A percentile compares a stretch with the other conserved stretches of the same genome.
These are phyloP conservation scores for Deroptyus accipitrinus DNA, from an alignment of 2,113 vertebrate genomes.

Conservation along the genomic window DNA sequence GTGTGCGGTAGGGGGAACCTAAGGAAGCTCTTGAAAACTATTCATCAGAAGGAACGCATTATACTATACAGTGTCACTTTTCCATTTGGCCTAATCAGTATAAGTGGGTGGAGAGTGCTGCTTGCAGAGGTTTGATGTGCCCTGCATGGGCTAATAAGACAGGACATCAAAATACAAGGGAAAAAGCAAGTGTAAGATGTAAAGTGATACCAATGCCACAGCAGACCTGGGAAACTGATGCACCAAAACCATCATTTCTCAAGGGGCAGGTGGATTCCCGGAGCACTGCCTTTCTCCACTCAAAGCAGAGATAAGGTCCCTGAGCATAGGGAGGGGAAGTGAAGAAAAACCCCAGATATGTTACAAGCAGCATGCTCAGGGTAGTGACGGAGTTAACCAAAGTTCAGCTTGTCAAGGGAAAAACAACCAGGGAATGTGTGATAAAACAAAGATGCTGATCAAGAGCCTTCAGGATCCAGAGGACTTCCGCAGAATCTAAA, in stretches of 20 bases:
- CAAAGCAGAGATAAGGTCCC: neutral
- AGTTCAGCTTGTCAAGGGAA: rapidly evolving
- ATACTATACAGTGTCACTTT: neutral
- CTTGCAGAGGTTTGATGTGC: neutral
- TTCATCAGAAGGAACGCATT: neutral
- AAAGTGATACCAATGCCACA: neutral
- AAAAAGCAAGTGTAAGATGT: neutral
- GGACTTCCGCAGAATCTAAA: neutral
- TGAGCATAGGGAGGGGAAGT: neutral
- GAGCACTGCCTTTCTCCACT: neutral
- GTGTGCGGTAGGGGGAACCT: rapidly evolving
- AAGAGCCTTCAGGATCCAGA: neutral
- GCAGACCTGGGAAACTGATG: neutral
- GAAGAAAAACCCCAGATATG: neutral
- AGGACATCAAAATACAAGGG: neutral
- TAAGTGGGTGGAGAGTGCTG: neutral
- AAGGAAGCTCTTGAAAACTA: neutral
- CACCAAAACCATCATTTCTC: neutral
- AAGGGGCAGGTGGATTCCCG: neutral
- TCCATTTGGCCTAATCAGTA: rapidly evolving
- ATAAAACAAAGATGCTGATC: neutral
- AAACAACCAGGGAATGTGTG: neutral
- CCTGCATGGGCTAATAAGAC: neutral
- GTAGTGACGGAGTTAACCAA: neutral
- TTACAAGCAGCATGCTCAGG: neutral